These are phyloP conservation scores for Rhynchophorus ferrugineus DNA, from an alignment of 1,140 invertebrate genomes.

Conservation along the genomic window DNA sequence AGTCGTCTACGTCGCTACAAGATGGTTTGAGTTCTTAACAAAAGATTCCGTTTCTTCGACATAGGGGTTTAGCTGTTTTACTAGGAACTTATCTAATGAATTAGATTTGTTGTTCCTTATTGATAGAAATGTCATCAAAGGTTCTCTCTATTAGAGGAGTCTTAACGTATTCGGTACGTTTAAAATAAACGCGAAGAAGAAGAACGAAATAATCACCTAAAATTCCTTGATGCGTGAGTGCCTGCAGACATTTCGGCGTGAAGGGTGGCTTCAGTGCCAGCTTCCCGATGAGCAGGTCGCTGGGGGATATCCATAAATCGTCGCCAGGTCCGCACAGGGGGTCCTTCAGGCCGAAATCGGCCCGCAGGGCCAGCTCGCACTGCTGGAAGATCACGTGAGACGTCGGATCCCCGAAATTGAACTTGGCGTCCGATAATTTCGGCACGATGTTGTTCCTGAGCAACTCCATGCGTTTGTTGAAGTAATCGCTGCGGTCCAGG, in stretches of 20 bases:
- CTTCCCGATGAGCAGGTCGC: constrained; percentile 37
- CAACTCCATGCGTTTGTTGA: constrained; percentile 10
- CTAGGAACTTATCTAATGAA: too few relatives aligned
- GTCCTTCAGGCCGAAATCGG: constrained; percentile 30
- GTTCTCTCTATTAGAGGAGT: too few relatives aligned
- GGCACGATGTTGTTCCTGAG: constrained; percentile 20
- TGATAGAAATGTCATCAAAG: too few relatives aligned
- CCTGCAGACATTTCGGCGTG: constrained; percentile 36
- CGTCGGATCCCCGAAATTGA: constrained; percentile 26
- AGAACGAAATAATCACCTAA: too few relatives aligned
- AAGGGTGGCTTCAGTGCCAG: constrained; percentile 32
- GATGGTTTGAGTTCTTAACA: too few relatives aligned
- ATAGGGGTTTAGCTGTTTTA: too few relatives aligned
- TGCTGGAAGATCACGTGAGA: constrained; percentile 30
- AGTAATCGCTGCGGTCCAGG: constrained; percentile 22
- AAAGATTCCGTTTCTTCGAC: too few relatives aligned
- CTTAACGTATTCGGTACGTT: too few relatives aligned
- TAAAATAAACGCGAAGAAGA: too few relatives aligned
- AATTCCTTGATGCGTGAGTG: constrained; percentile 42
- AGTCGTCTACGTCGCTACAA: too few relatives aligned
- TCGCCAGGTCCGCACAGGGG: constrained; percentile 32
- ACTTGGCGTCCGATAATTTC: constrained; percentile 23
- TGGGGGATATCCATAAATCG: constrained; percentile 38
- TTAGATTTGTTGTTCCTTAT: too few relatives aligned
- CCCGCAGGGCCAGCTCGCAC: constrained; percentile 28